Percentiles rank a stretch among this genome's conserved stretches.
These are phyloP conservation scores for Lucilia sericata DNA, from an alignment of 1,140 invertebrate genomes.

Conservation along the genomic window DNA sequence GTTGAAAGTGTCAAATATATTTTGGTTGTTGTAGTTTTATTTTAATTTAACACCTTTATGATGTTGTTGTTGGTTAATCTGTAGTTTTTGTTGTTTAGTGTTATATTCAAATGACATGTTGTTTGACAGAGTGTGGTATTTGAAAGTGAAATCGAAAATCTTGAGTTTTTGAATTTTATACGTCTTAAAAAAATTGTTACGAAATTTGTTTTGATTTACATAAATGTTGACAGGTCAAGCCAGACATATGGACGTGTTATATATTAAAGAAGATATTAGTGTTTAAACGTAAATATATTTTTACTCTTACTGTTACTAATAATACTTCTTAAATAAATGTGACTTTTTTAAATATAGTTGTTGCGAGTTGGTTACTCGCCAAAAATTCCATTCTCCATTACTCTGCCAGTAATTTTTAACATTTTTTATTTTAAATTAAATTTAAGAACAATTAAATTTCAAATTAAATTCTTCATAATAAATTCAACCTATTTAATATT, in stretches of 20 bases:
- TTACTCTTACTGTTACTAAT: too few relatives aligned
- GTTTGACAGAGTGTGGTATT: slow-evolving; percentile 14
- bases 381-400: too few relatives aligned
- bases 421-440: too few relatives aligned
- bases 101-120: slow-evolving; percentile 37
- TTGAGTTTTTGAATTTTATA: not conserved
- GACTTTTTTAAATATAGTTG: too few relatives aligned
- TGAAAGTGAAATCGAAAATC: slow-evolving; percentile 29
- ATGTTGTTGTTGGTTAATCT: slow-evolving; percentile 25
- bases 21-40: slow-evolving; percentile 10
- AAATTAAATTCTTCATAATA: too few relatives aligned
- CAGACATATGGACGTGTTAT: not conserved
- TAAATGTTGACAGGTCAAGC: not conserved
- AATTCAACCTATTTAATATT: too few relatives aligned
- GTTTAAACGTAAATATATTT: too few relatives aligned
- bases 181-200: not conserved
- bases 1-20: slow-evolving; percentile 41
- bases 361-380: too few relatives aligned
- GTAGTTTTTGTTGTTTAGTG: not conserved
- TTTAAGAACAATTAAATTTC: too few relatives aligned
- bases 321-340: too few relatives aligned
- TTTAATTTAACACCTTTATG: slow-evolving; percentile 38
- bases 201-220: not conserved
- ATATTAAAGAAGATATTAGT: too few relatives aligned
- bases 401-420: too few relatives aligned